Base-by-base conservation (phyloP, 1,140 invertebrate genomes). In the Drosophila equinoxialis region DNA sequence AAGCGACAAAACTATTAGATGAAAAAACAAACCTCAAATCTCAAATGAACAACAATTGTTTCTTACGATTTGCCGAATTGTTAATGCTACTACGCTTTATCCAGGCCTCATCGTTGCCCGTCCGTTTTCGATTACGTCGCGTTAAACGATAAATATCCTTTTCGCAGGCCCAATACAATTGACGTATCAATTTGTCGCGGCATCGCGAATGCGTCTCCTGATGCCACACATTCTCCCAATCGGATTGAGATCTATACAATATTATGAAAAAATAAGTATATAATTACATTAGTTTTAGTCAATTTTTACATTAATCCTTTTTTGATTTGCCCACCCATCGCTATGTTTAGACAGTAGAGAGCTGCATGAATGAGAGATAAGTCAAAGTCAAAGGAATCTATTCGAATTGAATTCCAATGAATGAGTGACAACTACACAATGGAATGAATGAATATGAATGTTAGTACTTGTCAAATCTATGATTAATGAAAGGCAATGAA, bases 101-200 rank as follows among this genome's bases (percentile, higher is more conserved):
- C 58, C 45, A 65, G 20, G 67, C 17, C 65, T 87, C 84, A 39
- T 81, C 69, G 42, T 75, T 68, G 33, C 74, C 77, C 6, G 61
- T 67, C 2, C 82, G 69, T 48, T 90, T 89, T 3, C 89, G 83
- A 72, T 91, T 92, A 75, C 93, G 91, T 67, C 93, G 84, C n/a
- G 92, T 93, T 66, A 94, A 70, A 6, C 93, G 87, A 75, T 94
- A 94, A 64, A 94, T 94, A 74, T 94, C 94, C 82, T 94, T 94
- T 72, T 94, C 92, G 73, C 94, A 94, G 23, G 94, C 94, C 94
- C 94, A 94, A 64, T 93, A 93, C 48, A 94, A 90, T 70, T 94
- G 94, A 8, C 91, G 90, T 7, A 94, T 78, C 10, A 94, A 84
- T 65, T 94, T 93, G 68, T 94, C 93, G 1, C 94, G 92, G 80